Base-by-base conservation (phyloP, 2,797 vertebrate species). In the Phalanger gymnotis region DNA sequence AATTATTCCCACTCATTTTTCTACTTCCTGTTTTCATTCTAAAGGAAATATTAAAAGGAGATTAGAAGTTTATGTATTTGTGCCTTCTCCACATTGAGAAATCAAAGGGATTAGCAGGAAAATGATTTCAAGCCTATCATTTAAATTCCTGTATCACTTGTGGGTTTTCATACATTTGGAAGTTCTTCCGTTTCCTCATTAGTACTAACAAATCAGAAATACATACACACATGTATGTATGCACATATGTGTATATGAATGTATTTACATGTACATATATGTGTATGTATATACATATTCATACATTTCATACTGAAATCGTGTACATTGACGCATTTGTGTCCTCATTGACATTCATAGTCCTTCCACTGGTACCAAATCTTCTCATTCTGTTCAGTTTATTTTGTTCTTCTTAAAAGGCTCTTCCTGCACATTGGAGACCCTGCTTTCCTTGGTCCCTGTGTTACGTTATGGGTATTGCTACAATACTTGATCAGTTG, bases 1-100 rank as follows among this genome's bases (percentile, higher is more conserved):
- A 94, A 53, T 95, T 91, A 52, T 89, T 19, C 28, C 91, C 13
- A 52, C 54, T 90, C 66, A n/a, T 73, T 91, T 96, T 94, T 10
- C 91, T 9, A 91, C 7, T 47, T 6, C 30, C 16, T 73, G 16
- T 40, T 73, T 40, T 73, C 16, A 73, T 73, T 73, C 66, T 34
- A 66, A n/a, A 40, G 34, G 19, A 22, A 73, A n/a, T 25, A 73
- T 40, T 73, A 22, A 40, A 25, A 73, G 61, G 31, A 73, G 16
- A 73, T 0, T 5, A 73, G n/a, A 73, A 30, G 19, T 40, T 2
- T 61, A 81, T 25, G 13, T 53, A 16, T 34, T 92, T 92, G 6
- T 34, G 30, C 91, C 51, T 95, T 81, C 1, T 34, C 3, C 52
- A 16, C 27, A 52, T 28, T 53, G 73, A 57, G 11, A 92, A 95